Conservation (phyloP, 2,797 vertebrate genomes). For the Rhabdomys pumilio region DNA sequence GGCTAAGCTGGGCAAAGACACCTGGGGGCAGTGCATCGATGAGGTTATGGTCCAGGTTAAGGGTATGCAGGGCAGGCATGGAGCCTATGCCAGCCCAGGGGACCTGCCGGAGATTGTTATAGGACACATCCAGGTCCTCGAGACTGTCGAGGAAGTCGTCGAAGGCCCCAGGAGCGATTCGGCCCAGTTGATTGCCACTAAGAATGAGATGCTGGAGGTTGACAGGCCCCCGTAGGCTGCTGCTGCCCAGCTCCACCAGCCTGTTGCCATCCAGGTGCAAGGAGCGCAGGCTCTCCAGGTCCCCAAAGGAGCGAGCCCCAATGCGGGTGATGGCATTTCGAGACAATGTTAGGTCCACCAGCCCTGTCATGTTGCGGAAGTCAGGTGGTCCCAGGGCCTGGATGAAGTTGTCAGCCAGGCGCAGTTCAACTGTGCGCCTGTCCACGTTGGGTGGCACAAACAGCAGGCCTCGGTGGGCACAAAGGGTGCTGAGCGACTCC, state of each 20-base stretch:
- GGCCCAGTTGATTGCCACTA: constrained; percentile 95
- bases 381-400: constrained; percentile 92
- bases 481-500: constrained; percentile 96
- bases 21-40: constrained; percentile 95
- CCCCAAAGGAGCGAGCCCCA: constrained; percentile 93
- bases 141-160: constrained; percentile 94
- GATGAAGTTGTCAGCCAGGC: constrained; percentile 97
- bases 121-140: constrained; percentile 96
- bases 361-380: constrained; percentile 95
- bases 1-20: constrained; percentile 94
- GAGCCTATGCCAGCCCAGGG: constrained; percentile 96
- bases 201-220: constrained; percentile 96
- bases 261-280: constrained; percentile 96
- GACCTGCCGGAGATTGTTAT: constrained; percentile 95
- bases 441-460: constrained; percentile 96
- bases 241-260: constrained; percentile 91
- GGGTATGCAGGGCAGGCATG: constrained; percentile 95
- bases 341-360: constrained; percentile 96
- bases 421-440: constrained; percentile 95
- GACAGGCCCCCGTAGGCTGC: constrained; percentile 93
- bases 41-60: constrained; percentile 97
- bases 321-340: constrained; percentile 95
- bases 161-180: constrained; percentile 92
- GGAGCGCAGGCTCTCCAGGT: constrained; percentile 95
- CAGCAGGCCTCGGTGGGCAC: constrained; percentile 96